Evolutionary conservation across 2,888 invertebrate genomes (phyloP).

Genomic region (Ecliptopera silaceata): DNA sequence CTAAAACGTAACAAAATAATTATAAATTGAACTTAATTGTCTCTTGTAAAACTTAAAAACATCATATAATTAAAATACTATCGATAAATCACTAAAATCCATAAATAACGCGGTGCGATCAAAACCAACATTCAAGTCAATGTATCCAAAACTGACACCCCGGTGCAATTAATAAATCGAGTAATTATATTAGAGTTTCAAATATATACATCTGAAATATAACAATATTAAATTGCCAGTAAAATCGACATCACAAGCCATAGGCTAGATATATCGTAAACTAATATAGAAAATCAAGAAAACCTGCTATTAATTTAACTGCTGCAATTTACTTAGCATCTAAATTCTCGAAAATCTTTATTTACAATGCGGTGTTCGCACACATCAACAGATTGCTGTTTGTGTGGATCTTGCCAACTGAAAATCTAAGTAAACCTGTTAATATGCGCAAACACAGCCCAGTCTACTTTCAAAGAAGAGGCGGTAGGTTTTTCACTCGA

Average conservation of each 20-base stretch:
- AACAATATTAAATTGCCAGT: constrained; percentile 37
- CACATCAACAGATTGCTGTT: constrained; percentile 27
- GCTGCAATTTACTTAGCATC: too few relatives aligned
- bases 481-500: constrained; percentile 67
- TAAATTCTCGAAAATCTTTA: constrained; percentile 27
- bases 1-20: constrained; percentile 26
- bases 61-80: constrained; percentile 34
- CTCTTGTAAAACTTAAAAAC: constrained; percentile 27
- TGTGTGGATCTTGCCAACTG: constrained; percentile 3
- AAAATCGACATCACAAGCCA: constrained; percentile 40
- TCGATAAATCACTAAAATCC: constrained; percentile 34
- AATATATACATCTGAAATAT: constrained; percentile 46
- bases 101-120: constrained; percentile 15
- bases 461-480: constrained; percentile 54
- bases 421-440: constrained; percentile 9
- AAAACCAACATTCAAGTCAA: constrained; percentile 1
- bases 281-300: constrained; percentile 33
- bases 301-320: too few relatives aligned
- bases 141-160: not conserved
- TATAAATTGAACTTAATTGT: constrained; percentile 25
- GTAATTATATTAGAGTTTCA: constrained; percentile 40
- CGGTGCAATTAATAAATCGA: constrained; percentile 5
- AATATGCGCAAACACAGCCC: constrained; percentile 16
- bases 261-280: constrained; percentile 22
- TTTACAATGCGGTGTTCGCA: constrained; percentile 12